Evolutionary conservation across 2,797 vertebrate species (phyloP), one percentile per base, ranked within the genome.

Genomic region (Centroberyx gerrardi): DNA sequence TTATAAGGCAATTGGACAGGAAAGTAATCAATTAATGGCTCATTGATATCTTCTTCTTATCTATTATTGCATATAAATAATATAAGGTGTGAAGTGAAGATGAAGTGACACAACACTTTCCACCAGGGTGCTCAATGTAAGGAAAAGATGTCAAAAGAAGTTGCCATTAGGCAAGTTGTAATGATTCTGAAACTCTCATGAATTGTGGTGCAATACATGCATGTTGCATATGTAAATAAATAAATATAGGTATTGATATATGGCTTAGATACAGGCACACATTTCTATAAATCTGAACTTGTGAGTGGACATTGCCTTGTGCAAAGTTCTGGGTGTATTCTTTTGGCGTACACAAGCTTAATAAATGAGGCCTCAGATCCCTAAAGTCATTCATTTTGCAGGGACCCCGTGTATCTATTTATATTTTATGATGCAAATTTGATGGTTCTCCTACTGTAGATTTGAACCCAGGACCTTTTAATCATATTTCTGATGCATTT

Each of bases 401-500:
- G 67, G 15, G 81, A 68, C 29, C 17, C 8, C 52, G 62, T 69
- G 61, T 59, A 67, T 69, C 42, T 42, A 54, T 89, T 65, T 80
- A 89, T 89, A 80, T 76, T 82, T 80, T n/a, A 80, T 73, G 22
- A 78, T 76, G 65, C 62, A 72, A 68, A 80, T 60, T 42, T 40
- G 59, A 74, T 67, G 29, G 27, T 52, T 58, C 28, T 18, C 69
- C 33, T 68, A 44, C 60, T 59, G 14, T 68, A 29, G 10, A 42
- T 76, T 72, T 60, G 60, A 66, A 65, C 49, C 17, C 3, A 14
- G 28, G 44, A 72, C 56, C 51, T 62, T 59, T 36, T 42, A 17
- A 66, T 54, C 13, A 28, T 53, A 61, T 33, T 9, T 49, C 60
- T 59, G 14, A 48, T 75, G 17, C 2, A 63, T 72, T 62, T 65